These are phyloP conservation scores for Oxyruncus cristatus DNA, from an alignment of 2,113 vertebrate species.

Conservation along the genomic window DNA sequence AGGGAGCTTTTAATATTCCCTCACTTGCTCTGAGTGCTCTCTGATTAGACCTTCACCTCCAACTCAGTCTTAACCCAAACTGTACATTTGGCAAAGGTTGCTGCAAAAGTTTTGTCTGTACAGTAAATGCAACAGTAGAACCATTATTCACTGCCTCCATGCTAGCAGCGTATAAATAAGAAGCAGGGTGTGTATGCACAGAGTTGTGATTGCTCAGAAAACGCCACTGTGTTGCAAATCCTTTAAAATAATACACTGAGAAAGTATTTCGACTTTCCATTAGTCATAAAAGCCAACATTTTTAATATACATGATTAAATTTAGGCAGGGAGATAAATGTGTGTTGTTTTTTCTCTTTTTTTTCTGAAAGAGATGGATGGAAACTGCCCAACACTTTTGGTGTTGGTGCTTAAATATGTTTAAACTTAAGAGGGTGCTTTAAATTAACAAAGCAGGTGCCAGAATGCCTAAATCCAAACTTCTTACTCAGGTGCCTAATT, in stretches of 20 bases:
- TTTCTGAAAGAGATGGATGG: background rate
- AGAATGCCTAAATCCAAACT: background rate
- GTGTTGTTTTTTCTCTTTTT: background rate
- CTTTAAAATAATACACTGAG: background rate
- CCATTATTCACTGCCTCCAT: background rate
- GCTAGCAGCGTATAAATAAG: background rate
- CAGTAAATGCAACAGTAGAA: conserved; percentile 1
- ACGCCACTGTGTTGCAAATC: background rate
- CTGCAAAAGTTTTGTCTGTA: background rate
- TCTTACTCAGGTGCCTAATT: background rate
- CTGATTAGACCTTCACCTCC: conserved; percentile 42
- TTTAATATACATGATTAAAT: conserved; percentile 5
- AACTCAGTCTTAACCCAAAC: background rate
- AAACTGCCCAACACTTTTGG: background rate
- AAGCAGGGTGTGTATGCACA: background rate
- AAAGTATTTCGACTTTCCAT: conserved; percentile 10
- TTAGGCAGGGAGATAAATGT: background rate
- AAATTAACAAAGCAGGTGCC: conserved; percentile 22
- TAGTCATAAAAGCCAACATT: conserved; percentile 5
- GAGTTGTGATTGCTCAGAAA: background rate
- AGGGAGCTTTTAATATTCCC: conserved; percentile 38
- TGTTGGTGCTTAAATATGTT: background rate
- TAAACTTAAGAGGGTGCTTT: conserved; percentile 22
- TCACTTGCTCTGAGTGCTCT: conserved; percentile 32
- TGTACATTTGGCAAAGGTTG: conserved; percentile 22